Percentiles rank a stretch among this genome's conserved stretches.
Conservation (phyloP, 2,113 vertebrate genomes). For the Picathartes gymnocephalus region DNA sequence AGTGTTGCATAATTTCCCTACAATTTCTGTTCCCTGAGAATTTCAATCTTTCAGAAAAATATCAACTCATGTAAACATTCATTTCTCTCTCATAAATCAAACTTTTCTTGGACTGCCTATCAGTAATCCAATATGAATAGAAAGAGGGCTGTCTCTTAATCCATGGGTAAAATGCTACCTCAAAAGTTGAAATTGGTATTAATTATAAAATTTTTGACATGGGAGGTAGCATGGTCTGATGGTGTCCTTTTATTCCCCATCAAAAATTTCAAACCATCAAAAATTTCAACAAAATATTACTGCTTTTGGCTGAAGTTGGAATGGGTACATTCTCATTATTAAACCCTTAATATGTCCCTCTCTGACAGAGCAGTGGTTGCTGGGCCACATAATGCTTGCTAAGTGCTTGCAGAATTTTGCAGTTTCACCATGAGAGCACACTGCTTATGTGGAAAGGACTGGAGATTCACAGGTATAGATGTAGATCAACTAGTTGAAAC, state of each 20-base stretch:
- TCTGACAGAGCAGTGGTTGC: not conserved
- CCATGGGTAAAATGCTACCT: not conserved
- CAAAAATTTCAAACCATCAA: not conserved
- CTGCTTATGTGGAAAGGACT: not conserved
- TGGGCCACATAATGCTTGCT: not conserved
- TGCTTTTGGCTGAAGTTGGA: not conserved
- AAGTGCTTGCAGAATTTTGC: not conserved
- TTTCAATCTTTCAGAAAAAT: not conserved
- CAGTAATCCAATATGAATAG: not conserved
- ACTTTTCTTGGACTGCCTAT: not conserved
- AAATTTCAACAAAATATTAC: not conserved
- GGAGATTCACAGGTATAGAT: not conserved
- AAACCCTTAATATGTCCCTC: not conserved
- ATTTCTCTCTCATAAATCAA: not conserved
- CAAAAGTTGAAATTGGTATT: not conserved
- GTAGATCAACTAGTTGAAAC: not conserved
- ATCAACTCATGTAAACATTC: not conserved
- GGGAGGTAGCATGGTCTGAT: not conserved
- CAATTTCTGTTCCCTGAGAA: not conserved
- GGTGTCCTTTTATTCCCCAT: not conserved
- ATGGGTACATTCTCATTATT: not conserved
- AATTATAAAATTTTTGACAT: not conserved
- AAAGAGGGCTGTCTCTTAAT: not conserved
- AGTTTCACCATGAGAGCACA: not conserved
- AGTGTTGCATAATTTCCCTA: not conserved